These are phyloP conservation scores for Poecilia gillii DNA, from an alignment of 2,797 vertebrate species.

Conservation along the genomic window DNA sequence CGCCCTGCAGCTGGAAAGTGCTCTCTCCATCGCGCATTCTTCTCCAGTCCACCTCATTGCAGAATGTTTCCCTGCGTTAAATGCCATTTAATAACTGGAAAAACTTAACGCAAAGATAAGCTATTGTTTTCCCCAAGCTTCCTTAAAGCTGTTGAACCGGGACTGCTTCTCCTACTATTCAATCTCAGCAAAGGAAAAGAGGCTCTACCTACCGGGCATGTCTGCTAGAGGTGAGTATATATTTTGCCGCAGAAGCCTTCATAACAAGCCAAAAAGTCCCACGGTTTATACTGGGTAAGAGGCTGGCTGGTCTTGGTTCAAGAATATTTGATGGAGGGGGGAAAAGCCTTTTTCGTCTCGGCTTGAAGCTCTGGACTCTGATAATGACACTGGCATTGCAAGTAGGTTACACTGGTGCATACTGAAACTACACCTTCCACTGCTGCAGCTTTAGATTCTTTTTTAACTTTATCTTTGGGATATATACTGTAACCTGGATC, in stretches of 20 bases:
- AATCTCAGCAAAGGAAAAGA: constrained; percentile 51
- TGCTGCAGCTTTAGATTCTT: constrained; percentile 46
- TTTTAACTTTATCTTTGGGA: constrained; percentile 48
- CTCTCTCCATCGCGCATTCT: constrained; percentile 59
- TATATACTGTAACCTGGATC: not conserved
- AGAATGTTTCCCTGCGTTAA: constrained; percentile 31
- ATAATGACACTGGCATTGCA: constrained; percentile 51
- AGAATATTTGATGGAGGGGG: constrained; percentile 15
- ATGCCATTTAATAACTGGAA: constrained; percentile 32
- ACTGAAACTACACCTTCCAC: constrained; percentile 25
- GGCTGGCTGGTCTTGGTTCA: constrained; percentile 25
- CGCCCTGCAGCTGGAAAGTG: constrained; percentile 74
- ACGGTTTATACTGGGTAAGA: not conserved
- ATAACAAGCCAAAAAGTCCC: constrained; percentile 40
- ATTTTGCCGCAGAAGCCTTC: constrained; percentile 74
- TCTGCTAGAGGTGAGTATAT: constrained; percentile 80
- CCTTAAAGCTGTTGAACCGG: constrained; percentile 24
- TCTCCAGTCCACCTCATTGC: constrained; percentile 39
- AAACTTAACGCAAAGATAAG: constrained; percentile 39
- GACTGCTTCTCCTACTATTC: constrained; percentile 40
- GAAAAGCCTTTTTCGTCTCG: constrained; percentile 48
- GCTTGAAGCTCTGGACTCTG: constrained; percentile 50
- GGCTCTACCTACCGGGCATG: constrained; percentile 79
- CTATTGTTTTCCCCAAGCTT: not conserved
- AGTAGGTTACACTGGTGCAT: constrained; percentile 67